Evolutionary conservation across 2,113 vertebrate genomes (phyloP), one percentile per base, ranked within the genome.

Genomic region (Podarcis raffonei): DNA sequence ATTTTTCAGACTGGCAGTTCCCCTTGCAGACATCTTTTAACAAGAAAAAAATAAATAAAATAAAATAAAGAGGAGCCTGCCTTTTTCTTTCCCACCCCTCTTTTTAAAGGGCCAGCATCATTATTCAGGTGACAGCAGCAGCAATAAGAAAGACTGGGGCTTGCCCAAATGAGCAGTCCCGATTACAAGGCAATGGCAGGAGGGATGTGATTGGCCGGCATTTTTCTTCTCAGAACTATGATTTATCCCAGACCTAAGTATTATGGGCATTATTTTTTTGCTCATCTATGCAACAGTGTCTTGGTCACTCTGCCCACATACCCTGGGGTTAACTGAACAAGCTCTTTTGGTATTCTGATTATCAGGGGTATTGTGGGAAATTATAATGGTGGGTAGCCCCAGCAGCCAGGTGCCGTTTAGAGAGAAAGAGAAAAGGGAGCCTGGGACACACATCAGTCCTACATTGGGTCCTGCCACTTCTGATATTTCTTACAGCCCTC

Each of bases 1-100:
- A 96, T 96, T 96, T 96, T 96, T 96, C 95, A 96, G 95, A 94
- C 93, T 96, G 95, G 94, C 95, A 96, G 95, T 86, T 95, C 94
- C 95, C 95, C 95, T 95, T 77, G 91, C 95, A 95, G 95, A 96
- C 94, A 96, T 96, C 94, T 95, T 95, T 96, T 96, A 95, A 93
- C 93, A 95, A 94, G 93, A 92, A 89, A 92, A 42, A 32, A 74
- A 74, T 74, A 72, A n/a, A 6, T 57, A 81, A 92, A 94, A 93
- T 27, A 66, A 42, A 87, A 88, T 62, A 92, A 68, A 77, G 65
- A 23, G 66, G 53, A 77, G n/a, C 30, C 69, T 72, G 57, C 42
- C 32, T 5, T 2, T 1, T 4, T 25, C n/a, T 1, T 4, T 25
- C n/a, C 9, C 2, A 35, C 85, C 91, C 18, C 23, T 78, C 37